Percentiles rank a stretch among this genome's conserved stretches.
phyloP scores from a whole-genome alignment of 2,797 vertebrate species.

The Protonibea diacanthus region DNA sequence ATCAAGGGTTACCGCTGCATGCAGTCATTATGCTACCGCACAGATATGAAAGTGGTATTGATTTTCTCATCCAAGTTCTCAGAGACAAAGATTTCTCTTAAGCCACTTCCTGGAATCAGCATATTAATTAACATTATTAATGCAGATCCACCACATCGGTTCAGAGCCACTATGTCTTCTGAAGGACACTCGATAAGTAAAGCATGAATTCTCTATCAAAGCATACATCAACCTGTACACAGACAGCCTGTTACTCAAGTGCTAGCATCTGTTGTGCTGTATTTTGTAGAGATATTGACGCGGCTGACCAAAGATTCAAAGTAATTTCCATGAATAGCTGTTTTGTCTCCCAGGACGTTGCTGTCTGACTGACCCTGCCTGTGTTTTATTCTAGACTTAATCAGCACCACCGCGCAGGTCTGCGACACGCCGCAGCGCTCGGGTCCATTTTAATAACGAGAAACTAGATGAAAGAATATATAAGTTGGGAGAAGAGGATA shows the following conservation, averaged over 20 bases:
- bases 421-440: conserved; percentile 22
- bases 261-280: background rate
- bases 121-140: conserved; percentile 2
- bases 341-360: conserved; percentile 23
- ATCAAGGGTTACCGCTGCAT: background rate
- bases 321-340: conserved; percentile 48
- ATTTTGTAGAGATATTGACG: background rate
- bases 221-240: conserved; percentile 1
- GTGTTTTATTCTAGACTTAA: conserved; percentile 67
- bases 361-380: conserved; percentile 26
- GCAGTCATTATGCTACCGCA: background rate
- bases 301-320: conserved; percentile 41
- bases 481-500: conserved; percentile 34
- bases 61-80: background rate
- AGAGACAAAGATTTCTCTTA: too few species aligned
- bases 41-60: background rate
- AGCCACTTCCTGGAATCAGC: conserved; percentile 2
- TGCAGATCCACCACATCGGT: background rate
- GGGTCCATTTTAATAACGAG: conserved; percentile 77
- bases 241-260: conserved; percentile 31
- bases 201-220: background rate
- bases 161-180: background rate
- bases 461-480: conserved; percentile 55
- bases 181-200: background rate
- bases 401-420: conserved; percentile 61